phyloP scores from a whole-genome alignment of 92 coral and sea anemone genomes.

The Heteractis magnifica region DNA sequence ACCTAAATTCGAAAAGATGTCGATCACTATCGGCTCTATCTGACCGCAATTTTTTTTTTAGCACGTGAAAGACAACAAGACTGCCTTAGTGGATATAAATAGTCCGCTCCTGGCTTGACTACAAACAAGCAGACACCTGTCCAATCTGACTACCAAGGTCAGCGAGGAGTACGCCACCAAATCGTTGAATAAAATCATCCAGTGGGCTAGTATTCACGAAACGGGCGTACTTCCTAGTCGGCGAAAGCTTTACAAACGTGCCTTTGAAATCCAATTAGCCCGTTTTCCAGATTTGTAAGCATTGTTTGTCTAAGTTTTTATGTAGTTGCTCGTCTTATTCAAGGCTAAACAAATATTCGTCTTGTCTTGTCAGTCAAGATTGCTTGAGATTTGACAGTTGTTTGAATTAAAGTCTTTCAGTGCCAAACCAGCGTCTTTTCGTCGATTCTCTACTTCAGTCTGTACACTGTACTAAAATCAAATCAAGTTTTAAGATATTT shows the following conservation, averaged over 20 bases:
- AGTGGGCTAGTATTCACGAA: neutral
- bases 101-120: neutral
- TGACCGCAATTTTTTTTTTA: neutral
- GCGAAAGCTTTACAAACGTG: neutral
- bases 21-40: neutral
- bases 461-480: neutral
- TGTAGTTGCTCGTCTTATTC: neutral
- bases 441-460: no score
- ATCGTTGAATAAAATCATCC: neutral
- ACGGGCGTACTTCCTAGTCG: no score
- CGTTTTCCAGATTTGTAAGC: neutral
- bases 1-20: no score
- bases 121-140: neutral
- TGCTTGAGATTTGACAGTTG: neutral
- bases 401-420: neutral
- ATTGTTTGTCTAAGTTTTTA: neutral
- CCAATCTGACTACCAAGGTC: neutral
- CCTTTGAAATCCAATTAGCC: neutral
- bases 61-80: neutral
- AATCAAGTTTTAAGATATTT: no score
- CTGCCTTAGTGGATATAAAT: neutral
- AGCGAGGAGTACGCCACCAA: neutral
- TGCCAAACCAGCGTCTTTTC: neutral
- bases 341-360: neutral
- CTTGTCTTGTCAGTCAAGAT: conserved; percentile 5